Conservation (phyloP, 2,888 invertebrate species). For the Dolichopus griseipennis region DNA sequence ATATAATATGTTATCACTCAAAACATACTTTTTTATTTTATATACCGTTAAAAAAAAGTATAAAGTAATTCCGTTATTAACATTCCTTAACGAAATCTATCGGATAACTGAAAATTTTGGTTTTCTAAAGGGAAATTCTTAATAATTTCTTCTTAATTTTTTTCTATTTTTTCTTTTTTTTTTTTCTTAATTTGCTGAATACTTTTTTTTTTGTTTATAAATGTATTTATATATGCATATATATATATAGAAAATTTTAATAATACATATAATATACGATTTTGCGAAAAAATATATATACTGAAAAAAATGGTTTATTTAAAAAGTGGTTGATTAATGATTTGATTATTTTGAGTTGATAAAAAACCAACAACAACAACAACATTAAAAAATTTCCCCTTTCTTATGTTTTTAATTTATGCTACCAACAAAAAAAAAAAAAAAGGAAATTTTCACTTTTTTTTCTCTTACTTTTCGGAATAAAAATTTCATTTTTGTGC, state of each 20-base stretch:
- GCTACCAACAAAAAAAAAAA: background rate
- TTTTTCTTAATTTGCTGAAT: background rate
- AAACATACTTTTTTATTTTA: background rate
- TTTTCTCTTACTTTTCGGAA: no score
- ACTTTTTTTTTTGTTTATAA: no score
- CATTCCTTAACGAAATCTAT: constrained; percentile 4
- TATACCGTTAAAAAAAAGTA: background rate
- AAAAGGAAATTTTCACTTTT: background rate
- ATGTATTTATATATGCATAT: no score
- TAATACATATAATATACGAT: no score
- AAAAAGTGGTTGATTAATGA: background rate
- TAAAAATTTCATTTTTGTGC: no score
- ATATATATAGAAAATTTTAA: no score
- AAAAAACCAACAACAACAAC: background rate
- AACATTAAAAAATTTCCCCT: no score
- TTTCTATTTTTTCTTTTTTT: background rate
- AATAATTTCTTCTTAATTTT: background rate
- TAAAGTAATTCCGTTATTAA: constrained; percentile 6
- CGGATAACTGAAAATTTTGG: background rate
- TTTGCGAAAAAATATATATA: no score
- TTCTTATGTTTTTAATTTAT: no score
- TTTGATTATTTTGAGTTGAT: background rate
- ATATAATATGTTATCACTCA: background rate
- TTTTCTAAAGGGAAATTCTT: constrained; percentile 2
- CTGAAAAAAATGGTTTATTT: no score